These are phyloP conservation scores for Esox masquinongy DNA, from an alignment of 2,797 vertebrate species.

Conservation along the genomic window DNA sequence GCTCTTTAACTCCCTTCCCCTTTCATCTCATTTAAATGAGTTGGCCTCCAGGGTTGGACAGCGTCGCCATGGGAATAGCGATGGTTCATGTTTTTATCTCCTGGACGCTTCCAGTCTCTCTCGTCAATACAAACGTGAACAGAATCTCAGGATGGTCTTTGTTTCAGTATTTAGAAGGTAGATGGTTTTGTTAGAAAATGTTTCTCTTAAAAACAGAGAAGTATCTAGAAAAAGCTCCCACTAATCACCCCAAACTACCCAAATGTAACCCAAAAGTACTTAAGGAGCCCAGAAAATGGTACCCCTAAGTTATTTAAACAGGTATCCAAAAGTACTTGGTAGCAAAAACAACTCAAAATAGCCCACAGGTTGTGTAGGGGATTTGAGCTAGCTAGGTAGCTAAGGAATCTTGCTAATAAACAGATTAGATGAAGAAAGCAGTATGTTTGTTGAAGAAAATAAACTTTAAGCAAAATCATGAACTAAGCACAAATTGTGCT, in stretches of 20 bases:
- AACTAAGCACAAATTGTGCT: no score
- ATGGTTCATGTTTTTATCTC: constrained; percentile 46
- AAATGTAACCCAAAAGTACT: no score
- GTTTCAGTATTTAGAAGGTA: not conserved
- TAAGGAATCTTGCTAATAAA: no score
- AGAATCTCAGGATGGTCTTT: not conserved
- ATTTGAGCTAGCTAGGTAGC: no score
- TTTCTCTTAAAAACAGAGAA: constrained; percentile 43
- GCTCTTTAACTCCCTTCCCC: constrained; percentile 39
- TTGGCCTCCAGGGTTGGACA: constrained; percentile 26
- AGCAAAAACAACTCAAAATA: no score
- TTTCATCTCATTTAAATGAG: constrained; percentile 59
- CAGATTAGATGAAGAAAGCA: no score
- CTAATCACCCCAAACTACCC: not conserved
- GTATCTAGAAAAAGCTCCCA: constrained; percentile 24
- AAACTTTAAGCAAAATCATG: no score
- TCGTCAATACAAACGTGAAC: constrained; percentile 42
- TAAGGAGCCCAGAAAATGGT: no score
- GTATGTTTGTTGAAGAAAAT: no score
- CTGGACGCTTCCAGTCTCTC: constrained; percentile 36
- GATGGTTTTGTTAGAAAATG: not conserved
- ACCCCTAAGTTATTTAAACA: no score
- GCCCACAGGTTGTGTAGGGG: no score
- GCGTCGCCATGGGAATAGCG: constrained; percentile 46
- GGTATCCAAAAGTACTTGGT: no score